Evolutionary conservation across 53 echinoderm and acorn worm species (phyloP), one percentile per base, ranked within the genome.

Genomic region (Crossaster papposus): DNA sequence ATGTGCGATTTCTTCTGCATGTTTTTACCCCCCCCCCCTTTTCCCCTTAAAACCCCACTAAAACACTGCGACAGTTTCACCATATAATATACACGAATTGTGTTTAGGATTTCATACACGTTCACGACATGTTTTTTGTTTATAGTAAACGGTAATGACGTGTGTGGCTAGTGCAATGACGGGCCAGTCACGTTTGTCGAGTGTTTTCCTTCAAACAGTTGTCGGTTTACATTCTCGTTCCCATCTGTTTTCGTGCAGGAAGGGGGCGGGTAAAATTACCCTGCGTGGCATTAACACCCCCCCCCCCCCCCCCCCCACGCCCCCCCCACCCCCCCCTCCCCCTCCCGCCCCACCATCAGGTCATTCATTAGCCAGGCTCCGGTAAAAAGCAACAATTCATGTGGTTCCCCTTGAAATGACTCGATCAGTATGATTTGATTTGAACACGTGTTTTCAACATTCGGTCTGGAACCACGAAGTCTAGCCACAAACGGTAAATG

Each of bases 111-210:
- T 44, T 44, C 22, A 58, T 3, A n/a, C n/a, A n/a, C 12, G 22
- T 14, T 20, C 58, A 58, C 3, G 58, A 44, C 44, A n/a, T n/a
- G n/a, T n/a, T 58, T 17, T 20, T 2, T 58, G 12, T 68, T 68
- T 68, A 68, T 68, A 28, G 68, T 68, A 68, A 68, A 68, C 68
- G 68, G 68, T 68, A 28, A 28, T 68, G 68, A 68, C 68, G 24
- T 68, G 28, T 26, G 28, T n/a, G 68, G 68, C 28, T 24, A 68
- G 28, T 12, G n/a, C 24, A 28, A 58, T 58, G 58, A 58, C 58
- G 17, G 58, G 17, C 22, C 15, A 58, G 58, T 1, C 12, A 14
- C 58, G 58, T 58, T 58, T 58, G 58, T 11, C 58, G 58, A 58
- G 17, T 14, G 58, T 58, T 4, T 58, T 58, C 17, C 12, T 1